Evolutionary conservation across 2,888 invertebrate genomes (phyloP).

Genomic region (Megaustenia siamemsis): DNA sequence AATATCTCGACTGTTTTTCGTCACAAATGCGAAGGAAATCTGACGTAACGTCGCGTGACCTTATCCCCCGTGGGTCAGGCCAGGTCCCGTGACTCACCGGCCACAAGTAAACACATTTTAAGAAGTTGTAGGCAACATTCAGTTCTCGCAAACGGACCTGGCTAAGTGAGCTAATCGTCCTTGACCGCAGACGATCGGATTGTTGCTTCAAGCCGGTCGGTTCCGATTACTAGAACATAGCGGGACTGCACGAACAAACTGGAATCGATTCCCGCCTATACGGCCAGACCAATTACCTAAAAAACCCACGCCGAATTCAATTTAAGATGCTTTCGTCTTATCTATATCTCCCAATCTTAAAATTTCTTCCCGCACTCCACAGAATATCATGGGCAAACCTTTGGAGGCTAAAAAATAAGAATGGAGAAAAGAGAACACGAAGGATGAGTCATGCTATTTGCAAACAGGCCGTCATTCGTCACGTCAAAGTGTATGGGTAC

Average conservation of each 20-base stretch:
- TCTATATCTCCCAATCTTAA: background rate
- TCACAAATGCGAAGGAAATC: too few species aligned
- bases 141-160: background rate
- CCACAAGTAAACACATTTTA: background rate
- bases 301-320: slow-evolving; percentile 1
- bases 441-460: slow-evolving; percentile 3
- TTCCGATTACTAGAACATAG: background rate
- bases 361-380: background rate
- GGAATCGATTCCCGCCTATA: slow-evolving; percentile 3
- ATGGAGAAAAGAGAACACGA: background rate
- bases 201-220: background rate
- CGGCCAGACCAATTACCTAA: slow-evolving; percentile 19
- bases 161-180: slow-evolving; percentile 1
- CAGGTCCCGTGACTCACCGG: background rate
- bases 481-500: background rate
- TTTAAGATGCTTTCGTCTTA: background rate
- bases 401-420: too few species aligned
- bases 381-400: background rate
- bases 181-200: background rate
- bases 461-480: background rate
- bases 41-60: too few species aligned
- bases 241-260: background rate
- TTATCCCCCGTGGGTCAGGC: background rate
- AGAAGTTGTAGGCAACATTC: background rate
- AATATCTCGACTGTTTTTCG: too few species aligned